Evolutionary conservation across 2,888 invertebrate genomes (phyloP).

Genomic region (Drosophila mulleri): DNA sequence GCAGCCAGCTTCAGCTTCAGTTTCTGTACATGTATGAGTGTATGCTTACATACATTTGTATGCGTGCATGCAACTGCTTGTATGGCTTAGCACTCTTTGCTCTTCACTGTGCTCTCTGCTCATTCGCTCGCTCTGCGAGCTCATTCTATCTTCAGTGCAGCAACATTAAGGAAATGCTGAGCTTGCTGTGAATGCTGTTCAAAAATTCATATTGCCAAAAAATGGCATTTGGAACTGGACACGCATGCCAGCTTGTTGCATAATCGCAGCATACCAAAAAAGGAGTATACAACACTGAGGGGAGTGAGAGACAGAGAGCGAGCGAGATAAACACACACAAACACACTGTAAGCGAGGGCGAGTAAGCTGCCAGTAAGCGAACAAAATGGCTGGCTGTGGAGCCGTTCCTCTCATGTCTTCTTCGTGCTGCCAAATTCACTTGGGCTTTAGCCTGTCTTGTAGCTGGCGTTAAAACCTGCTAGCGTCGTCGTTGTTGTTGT

Average conservation of each 20-base stretch:
- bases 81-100: constrained; percentile 33
- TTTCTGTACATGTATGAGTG: constrained; percentile 8
- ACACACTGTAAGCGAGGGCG: background rate
- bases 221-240: constrained; percentile 42
- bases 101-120: background rate
- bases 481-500: constrained; percentile 33
- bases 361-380: constrained; percentile 18
- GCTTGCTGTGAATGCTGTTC: constrained; percentile 39
- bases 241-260: constrained; percentile 60
- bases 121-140: background rate
- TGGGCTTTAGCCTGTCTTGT: constrained; percentile 65
- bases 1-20: constrained; percentile 24
- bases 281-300: constrained; percentile 20
- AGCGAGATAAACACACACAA: background rate
- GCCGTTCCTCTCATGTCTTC: constrained; percentile 27
- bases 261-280: constrained; percentile 52
- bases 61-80: constrained; percentile 1
- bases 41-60: constrained; percentile 8
- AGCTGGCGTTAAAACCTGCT: constrained; percentile 65
- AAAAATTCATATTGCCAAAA: constrained; percentile 65
- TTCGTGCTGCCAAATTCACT: constrained; percentile 60
- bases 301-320: background rate
- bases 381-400: constrained; percentile 57
- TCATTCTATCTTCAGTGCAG: constrained; percentile 9
- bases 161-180: constrained; percentile 20